Conservation (phyloP, 1,140 invertebrate genomes). For the Phthorimaea operculella region DNA sequence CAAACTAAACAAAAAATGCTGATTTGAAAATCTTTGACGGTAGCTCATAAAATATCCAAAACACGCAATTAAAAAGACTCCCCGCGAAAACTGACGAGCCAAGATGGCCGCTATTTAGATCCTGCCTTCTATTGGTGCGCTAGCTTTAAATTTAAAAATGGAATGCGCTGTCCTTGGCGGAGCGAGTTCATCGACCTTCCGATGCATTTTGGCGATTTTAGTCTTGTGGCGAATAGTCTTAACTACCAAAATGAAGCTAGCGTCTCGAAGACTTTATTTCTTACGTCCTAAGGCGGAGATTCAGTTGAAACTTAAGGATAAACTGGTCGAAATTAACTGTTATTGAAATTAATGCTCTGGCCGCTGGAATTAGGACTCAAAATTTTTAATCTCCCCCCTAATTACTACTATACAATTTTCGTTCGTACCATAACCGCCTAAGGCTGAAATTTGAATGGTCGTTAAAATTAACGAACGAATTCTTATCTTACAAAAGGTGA, state of each 20-base stretch:
- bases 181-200: conserved; percentile 60
- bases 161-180: conserved; percentile 65
- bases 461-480: conserved; percentile 25
- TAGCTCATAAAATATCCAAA: conserved; percentile 5
- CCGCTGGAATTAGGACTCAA: conserved; percentile 23
- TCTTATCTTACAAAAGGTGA: conserved; percentile 49
- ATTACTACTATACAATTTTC: conserved; percentile 6
- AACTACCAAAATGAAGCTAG: neutral
- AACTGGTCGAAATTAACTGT: conserved; percentile 1
- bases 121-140: conserved; percentile 37
- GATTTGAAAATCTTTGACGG: no score
- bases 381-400: conserved; percentile 17
- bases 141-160: conserved; percentile 61
- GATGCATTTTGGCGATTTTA: conserved; percentile 64
- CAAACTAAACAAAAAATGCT: no score
- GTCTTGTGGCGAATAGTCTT: conserved; percentile 21
- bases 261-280: no score
- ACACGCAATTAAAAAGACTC: conserved; percentile 30
- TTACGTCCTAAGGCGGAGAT: neutral
- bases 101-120: conserved; percentile 39
- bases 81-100: conserved; percentile 26
- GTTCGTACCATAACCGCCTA: conserved; percentile 8
- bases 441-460: conserved; percentile 18
- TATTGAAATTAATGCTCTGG: neutral
- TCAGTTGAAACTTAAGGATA: neutral